Conservation (phyloP, 35 echinoderm and acorn worm species). For the Amphiura filiformis region DNA sequence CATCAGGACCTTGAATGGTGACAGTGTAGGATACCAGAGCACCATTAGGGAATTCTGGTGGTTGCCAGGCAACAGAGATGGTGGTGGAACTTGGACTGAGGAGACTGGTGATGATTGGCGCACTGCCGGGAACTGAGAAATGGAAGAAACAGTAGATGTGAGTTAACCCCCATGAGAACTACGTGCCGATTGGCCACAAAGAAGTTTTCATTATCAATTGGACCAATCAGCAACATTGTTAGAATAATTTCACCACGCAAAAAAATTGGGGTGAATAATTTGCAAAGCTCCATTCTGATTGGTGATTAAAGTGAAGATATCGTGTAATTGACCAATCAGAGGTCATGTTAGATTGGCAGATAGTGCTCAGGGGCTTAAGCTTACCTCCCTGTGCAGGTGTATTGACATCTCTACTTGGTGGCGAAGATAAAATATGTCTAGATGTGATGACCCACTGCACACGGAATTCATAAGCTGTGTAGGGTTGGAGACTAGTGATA, state of each 20-base stretch:
- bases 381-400: conserved; percentile 59
- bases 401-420: conserved; percentile 3
- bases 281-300: too few species aligned
- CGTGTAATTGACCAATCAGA: too few species aligned
- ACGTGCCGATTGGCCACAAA: too few species aligned
- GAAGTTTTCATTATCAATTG: too few species aligned
- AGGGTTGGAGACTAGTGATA: conserved; percentile 46
- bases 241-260: too few species aligned
- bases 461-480: conserved; percentile 48
- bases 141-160: neutral
- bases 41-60: conserved; percentile 60
- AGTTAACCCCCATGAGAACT: too few species aligned
- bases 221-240: too few species aligned
- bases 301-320: too few species aligned
- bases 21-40: conserved; percentile 40
- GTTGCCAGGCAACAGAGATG: conserved; percentile 59
- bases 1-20: neutral
- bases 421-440: conserved; percentile 32
- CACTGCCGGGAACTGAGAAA: conserved; percentile 47
- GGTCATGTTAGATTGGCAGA: too few species aligned
- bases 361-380: too few species aligned
- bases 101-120: conserved; percentile 69
- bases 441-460: conserved; percentile 66
- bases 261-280: too few species aligned
- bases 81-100: conserved; percentile 57